These are phyloP conservation scores for Holothuria leucospilota DNA, from an alignment of 53 echinoderm and acorn worm species.

Conservation along the genomic window DNA sequence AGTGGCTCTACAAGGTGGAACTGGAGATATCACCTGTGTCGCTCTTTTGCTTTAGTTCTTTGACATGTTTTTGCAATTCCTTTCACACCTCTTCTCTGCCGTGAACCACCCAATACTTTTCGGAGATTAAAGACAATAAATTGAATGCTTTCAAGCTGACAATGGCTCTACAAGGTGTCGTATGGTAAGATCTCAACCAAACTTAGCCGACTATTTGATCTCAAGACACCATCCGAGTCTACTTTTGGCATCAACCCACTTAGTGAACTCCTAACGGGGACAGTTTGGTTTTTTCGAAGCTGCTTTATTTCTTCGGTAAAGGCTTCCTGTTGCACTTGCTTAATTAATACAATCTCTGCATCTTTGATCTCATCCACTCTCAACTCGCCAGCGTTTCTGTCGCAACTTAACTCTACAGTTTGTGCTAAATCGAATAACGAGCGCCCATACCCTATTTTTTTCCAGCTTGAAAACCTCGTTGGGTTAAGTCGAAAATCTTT, in stretches of 20 bases:
- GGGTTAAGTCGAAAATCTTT: constrained; percentile 23
- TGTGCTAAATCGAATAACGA: neutral
- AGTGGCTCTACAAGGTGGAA: too few relatives aligned
- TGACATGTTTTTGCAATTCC: too few relatives aligned
- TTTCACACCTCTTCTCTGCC: too few relatives aligned
- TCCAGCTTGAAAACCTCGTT: neutral
- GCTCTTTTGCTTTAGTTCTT: neutral
- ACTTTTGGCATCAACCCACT: neutral
- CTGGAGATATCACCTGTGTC: too few relatives aligned
- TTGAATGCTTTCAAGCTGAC: too few relatives aligned
- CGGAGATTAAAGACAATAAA: too few relatives aligned
- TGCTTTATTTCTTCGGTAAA: neutral
- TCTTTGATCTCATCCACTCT: constrained; percentile 21
- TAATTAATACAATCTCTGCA: constrained; percentile 1
- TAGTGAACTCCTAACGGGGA: neutral
- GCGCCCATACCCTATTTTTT: neutral
- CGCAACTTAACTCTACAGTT: constrained; percentile 6
- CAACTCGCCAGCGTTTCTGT: neutral
- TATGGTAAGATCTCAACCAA: too few relatives aligned
- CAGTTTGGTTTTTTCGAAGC: neutral
- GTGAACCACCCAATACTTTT: too few relatives aligned
- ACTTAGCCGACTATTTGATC: too few relatives aligned
- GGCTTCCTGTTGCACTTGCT: neutral
- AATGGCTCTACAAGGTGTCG: too few relatives aligned
- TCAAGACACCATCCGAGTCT: neutral